Percentiles rank a stretch among this genome's conserved stretches.
phyloP scores from a whole-genome alignment of 2,797 vertebrate genomes.

The Spea hammondii region DNA sequence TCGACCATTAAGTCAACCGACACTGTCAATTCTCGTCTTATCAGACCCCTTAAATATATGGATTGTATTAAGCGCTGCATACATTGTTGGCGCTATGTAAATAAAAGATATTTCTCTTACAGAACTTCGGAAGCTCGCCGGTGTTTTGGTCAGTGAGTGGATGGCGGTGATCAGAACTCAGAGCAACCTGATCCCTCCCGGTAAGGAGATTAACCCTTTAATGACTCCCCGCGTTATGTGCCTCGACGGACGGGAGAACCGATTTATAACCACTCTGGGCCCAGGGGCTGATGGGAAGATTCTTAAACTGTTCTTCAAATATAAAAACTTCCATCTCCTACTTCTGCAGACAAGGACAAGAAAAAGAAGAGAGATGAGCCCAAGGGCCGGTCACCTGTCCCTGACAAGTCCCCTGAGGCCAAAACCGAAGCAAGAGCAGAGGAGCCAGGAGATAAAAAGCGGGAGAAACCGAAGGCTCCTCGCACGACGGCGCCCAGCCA shows the following conservation, averaged over 20 bases:
- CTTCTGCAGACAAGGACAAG: constrained; percentile 74
- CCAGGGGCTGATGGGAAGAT: no score
- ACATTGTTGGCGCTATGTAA: no score
- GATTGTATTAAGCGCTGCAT: no score
- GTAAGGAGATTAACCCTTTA: constrained; percentile 50
- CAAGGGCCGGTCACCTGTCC: constrained; percentile 62
- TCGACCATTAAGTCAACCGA: no score
- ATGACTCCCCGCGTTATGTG: not conserved
- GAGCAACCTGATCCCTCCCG: constrained; percentile 72
- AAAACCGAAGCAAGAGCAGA: constrained; percentile 70
- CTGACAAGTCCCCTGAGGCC: constrained; percentile 67
- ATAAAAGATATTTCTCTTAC: not conserved
- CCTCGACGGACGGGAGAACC: not conserved
- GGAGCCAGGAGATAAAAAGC: constrained; percentile 75
- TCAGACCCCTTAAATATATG: no score
- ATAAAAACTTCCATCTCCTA: not conserved
- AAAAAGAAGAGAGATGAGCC: constrained; percentile 85
- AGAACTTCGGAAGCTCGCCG: constrained; percentile 87
- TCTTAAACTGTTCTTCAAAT: no score
- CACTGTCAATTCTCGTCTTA: no score
- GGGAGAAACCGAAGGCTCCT: constrained; percentile 88
- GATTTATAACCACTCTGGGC: not conserved
- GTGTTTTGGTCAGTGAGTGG: constrained; percentile 88
- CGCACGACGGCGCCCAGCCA: constrained; percentile 86
- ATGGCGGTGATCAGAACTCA: constrained; percentile 94